Conservation (phyloP, 2,113 vertebrate species). For the Meleagris gallopavo region DNA sequence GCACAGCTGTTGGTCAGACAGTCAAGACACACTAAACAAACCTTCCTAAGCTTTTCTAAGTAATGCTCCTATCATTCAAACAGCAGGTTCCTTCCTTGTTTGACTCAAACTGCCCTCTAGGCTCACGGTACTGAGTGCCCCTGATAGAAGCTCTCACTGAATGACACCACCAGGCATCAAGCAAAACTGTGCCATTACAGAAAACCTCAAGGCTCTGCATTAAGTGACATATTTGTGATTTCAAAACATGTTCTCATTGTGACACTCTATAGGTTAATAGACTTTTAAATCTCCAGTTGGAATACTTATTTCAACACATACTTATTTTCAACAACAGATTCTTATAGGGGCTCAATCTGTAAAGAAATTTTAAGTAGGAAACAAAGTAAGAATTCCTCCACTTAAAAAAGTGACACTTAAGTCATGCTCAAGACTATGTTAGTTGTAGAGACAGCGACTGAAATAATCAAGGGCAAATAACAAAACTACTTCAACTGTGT, state of each 20-base stretch:
- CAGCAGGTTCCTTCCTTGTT: background rate
- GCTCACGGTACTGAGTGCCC: background rate
- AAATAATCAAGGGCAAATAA: background rate
- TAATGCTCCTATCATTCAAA: background rate
- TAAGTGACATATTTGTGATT: background rate
- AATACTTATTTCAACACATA: too few relatives aligned
- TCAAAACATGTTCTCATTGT: background rate
- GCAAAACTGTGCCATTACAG: background rate
- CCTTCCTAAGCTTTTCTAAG: background rate
- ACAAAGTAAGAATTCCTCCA: background rate
- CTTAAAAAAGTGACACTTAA: background rate
- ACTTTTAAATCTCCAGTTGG: background rate
- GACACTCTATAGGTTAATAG: background rate
- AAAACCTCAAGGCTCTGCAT: background rate
- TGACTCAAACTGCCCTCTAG: background rate
- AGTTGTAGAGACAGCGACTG: background rate
- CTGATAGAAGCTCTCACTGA: conserved; percentile 22
- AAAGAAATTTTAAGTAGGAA: background rate
- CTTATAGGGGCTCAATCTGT: background rate
- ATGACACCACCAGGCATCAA: background rate
- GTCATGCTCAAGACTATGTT: background rate
- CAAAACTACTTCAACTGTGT: background rate
- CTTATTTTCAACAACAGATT: too few relatives aligned
- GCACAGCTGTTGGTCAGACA: background rate
- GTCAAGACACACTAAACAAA: background rate